Evolutionary conservation across 2,113 vertebrate species (phyloP).

Genomic region (Orthonyx spaldingii): DNA sequence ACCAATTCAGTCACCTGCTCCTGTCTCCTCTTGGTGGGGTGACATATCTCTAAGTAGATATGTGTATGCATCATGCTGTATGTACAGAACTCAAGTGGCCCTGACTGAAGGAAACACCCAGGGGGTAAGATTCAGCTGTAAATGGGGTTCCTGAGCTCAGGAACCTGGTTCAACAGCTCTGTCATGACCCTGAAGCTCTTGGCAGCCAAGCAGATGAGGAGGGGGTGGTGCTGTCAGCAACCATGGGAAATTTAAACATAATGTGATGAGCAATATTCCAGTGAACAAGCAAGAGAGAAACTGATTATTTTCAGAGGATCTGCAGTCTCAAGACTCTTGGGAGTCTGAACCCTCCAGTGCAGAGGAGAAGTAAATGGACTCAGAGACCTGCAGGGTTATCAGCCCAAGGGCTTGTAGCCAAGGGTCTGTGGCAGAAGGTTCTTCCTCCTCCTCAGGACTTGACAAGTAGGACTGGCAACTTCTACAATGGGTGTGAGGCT

Average conservation of each 20-base stretch:
- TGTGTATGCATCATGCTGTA: neutral
- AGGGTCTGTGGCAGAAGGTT: too few relatives aligned
- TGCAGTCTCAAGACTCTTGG: neutral
- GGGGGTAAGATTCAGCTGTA: neutral
- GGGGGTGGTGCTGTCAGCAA: neutral
- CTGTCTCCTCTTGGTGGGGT: neutral
- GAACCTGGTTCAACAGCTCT: neutral
- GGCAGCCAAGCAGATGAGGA: neutral
- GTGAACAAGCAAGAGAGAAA: neutral
- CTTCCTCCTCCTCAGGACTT: neutral
- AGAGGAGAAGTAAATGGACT: neutral
- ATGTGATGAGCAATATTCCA: accelerated
- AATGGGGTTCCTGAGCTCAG: neutral
- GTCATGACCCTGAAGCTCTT: neutral
- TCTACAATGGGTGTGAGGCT: accelerated
- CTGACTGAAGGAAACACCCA: neutral
- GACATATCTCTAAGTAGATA: neutral
- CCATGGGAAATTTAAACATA: accelerated
- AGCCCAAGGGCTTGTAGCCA: too few relatives aligned
- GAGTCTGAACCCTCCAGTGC: neutral
- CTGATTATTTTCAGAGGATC: neutral
- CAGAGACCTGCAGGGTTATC: neutral
- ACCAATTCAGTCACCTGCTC: neutral
- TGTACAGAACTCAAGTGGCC: neutral
- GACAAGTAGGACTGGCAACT: neutral